phyloP scores from a whole-genome alignment of 2,888 invertebrate genomes.

The Phoronis australis region DNA sequence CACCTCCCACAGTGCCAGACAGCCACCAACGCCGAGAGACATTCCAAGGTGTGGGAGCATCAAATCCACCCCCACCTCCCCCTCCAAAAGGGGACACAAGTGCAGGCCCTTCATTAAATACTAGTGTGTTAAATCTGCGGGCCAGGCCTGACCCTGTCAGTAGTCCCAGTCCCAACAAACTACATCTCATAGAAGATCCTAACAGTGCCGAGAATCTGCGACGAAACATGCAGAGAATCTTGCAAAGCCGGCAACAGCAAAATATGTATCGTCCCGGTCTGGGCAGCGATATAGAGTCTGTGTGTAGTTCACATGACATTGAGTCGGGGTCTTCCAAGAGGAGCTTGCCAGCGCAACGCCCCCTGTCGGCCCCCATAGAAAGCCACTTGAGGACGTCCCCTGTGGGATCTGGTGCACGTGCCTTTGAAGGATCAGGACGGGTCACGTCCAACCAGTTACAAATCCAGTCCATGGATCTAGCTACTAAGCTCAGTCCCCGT shows the following conservation, averaged over 20 bases:
- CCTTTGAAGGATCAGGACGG: too few relatives aligned
- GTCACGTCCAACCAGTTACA: slow-evolving; percentile 3
- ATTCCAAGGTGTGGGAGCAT: not conserved
- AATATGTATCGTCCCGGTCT: slow-evolving; percentile 19
- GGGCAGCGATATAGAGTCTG: slow-evolving; percentile 35
- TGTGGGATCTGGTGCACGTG: too few relatives aligned
- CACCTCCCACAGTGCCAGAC: not conserved
- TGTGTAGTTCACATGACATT: slow-evolving; percentile 4
- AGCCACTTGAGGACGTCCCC: not conserved
- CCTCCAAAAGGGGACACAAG: not conserved
- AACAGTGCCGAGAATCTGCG: slow-evolving; percentile 43
- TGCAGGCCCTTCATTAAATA: slow-evolving; percentile 8
- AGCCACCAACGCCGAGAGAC: not conserved
- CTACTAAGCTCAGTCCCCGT: slow-evolving; percentile 34
- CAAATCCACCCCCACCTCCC: not conserved
- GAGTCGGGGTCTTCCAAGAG: not conserved
- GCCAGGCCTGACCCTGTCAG: slow-evolving; percentile 62
- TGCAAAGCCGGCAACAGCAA: slow-evolving; percentile 26
- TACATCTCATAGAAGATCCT: slow-evolving; percentile 35
- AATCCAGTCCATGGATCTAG: slow-evolving; percentile 22
- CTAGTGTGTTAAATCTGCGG: slow-evolving; percentile 58
- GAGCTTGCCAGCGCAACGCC: slow-evolving; percentile 12
- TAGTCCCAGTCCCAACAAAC: slow-evolving; percentile 14
- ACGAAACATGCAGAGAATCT: slow-evolving; percentile 43
- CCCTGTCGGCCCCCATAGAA: slow-evolving; percentile 28